Conservation (phyloP, 2,888 invertebrate species). For the Phania funesta region DNA sequence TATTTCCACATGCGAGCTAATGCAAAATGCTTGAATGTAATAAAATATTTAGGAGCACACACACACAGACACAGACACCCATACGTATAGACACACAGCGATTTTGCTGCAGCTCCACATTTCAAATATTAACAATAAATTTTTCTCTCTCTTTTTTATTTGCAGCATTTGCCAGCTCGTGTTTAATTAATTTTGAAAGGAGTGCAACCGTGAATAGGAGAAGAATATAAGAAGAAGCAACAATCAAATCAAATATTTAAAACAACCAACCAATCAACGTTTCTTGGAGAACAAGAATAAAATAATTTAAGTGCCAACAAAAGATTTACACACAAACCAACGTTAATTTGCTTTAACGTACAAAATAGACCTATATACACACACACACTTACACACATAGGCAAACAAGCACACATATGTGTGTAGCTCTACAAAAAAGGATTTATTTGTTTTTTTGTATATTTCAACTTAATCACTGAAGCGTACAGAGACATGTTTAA, state of each 20-base stretch:
- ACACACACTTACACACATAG: neutral
- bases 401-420: neutral
- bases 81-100: too few species aligned
- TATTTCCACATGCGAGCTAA: conserved; percentile 6
- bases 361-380: neutral
- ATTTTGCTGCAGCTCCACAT: neutral
- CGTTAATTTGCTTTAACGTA: conserved; percentile 5
- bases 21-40: neutral
- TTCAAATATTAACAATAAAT: neutral
- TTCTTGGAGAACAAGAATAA: conserved; percentile 18
- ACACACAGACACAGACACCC: neutral
- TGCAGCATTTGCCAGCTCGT: conserved; percentile 50
- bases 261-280: conserved; percentile 41
- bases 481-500: conserved; percentile 53
- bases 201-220: conserved; percentile 20
- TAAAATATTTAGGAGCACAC: conserved; percentile 1
- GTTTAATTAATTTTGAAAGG: conserved; percentile 61
- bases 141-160: conserved; percentile 19
- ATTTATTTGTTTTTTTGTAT: neutral
- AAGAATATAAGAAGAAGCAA: neutral
- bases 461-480: conserved; percentile 43
- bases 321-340: conserved; percentile 15
- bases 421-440: neutral
- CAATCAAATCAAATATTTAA: conserved; percentile 4
- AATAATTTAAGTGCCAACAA: conserved; percentile 28